Base-by-base conservation (phyloP, 2,888 invertebrate species). In the Balanococcus diminutus region DNA sequence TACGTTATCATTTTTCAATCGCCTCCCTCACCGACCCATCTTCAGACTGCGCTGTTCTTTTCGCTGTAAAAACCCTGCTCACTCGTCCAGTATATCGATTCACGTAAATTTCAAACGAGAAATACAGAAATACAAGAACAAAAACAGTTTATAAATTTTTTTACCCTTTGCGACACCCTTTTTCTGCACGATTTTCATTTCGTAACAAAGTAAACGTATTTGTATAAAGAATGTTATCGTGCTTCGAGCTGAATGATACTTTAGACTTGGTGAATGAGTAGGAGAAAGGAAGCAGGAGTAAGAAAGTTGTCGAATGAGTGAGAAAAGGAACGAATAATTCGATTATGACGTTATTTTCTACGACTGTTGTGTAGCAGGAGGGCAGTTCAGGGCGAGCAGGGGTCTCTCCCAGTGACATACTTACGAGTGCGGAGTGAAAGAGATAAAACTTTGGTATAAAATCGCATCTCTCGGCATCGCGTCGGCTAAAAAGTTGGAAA, bases 221-320 rank as follows among this genome's bases (percentile, higher is more conserved):
- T 46, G n/a, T 46, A 46, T 5, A 46, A 46, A 46, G 46, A 46
- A 46, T 46, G 46, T 46, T 46, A 46, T 46, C 46, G 46, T 8
- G 61, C 61, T 61, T 22, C 61, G 61, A 61, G 61, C 61, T 61
- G 25, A 61, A 61, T 61, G 61, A 61, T 61, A 61, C 25, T 61
- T 61, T 25, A 61, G n/a, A n/a, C 25, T 46, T 46, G n/a, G 46
- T 46, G n/a, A 46, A 46, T 46, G n/a, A 46, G n/a, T n/a, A n/a
- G 11, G n/a, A 46, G 46, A 46, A 46, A 46, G 42, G 14, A 39
- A 39, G 11, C 42, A 42, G 42, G 9, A 14, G 2, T 3, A 6
- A 5, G n/a, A n/a, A 46, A 42, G 42, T 42, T 16, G 42, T 42
- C 56, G 61, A 61, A 61, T 0, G 61, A 61, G 61, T 46, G 46